Evolutionary conservation across 1,140 invertebrate genomes (phyloP).

Genomic region (Oncopodura yosiiana): DNA sequence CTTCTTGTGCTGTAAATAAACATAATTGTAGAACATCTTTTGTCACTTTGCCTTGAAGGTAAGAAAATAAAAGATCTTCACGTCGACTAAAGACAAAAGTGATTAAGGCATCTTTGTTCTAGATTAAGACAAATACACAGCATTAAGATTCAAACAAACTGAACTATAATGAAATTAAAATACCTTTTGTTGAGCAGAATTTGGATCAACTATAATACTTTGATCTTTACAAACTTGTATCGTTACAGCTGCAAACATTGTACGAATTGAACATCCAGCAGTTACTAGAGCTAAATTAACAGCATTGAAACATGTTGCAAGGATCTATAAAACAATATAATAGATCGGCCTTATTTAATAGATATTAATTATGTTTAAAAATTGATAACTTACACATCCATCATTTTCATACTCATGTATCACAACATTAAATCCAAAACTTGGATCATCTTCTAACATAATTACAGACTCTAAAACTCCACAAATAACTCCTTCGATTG

Average conservation of each 20-base stretch:
- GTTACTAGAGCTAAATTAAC: slow-evolving; percentile 11
- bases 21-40: background rate
- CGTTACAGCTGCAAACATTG: slow-evolving; percentile 22
- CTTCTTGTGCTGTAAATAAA: background rate
- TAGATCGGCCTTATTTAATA: background rate
- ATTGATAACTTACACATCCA: slow-evolving; percentile 27
- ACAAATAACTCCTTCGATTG: slow-evolving; percentile 20
- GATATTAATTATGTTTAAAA: background rate
- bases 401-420: slow-evolving; percentile 32
- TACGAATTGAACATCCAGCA: slow-evolving; percentile 24
- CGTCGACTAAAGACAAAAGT: slow-evolving; percentile 17
- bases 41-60: slow-evolving; percentile 13
- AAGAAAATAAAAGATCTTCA: slow-evolving; percentile 5
- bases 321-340: slow-evolving; percentile 17
- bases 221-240: slow-evolving; percentile 5
- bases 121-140: background rate
- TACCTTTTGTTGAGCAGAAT: slow-evolving; percentile 11
- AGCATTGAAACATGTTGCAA: slow-evolving; percentile 26
- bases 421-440: slow-evolving; percentile 30
- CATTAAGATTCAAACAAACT: background rate
- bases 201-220: slow-evolving; percentile 27
- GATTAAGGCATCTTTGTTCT: slow-evolving; percentile 11
- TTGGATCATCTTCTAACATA: slow-evolving; percentile 24
- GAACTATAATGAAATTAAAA: background rate
- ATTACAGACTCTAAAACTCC: slow-evolving; percentile 26